phyloP scores from a whole-genome alignment of 2,888 invertebrate species.

The Eupithecia exiguata region DNA sequence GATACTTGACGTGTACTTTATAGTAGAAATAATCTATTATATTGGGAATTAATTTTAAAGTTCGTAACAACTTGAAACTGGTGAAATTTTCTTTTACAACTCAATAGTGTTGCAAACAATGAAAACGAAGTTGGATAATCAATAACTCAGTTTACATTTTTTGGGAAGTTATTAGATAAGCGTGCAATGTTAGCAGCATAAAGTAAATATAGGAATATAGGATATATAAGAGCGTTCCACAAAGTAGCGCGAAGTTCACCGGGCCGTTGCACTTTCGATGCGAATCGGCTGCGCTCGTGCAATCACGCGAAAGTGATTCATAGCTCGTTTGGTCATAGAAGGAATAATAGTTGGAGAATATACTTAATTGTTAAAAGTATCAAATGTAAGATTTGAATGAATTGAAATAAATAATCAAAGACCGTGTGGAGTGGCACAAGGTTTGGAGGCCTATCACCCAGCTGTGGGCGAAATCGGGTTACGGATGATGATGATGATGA shows the following conservation, averaged over 20 bases:
- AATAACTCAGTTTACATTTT: not conserved
- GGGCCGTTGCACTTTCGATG: slow-evolving; percentile 78
- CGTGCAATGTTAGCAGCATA: not conserved
- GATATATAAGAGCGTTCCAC: slow-evolving; percentile 65
- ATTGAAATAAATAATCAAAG: not conserved
- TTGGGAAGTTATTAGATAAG: not conserved
- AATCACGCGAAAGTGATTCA: slow-evolving; percentile 74
- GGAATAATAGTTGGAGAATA: slow-evolving; percentile 12
- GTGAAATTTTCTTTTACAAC: too few species aligned
- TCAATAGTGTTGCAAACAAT: too few species aligned
- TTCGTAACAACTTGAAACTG: too few species aligned
- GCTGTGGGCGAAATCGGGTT: too few species aligned
- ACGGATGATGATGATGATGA: too few species aligned
- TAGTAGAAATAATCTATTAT: too few species aligned
- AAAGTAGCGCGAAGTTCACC: slow-evolving; percentile 78
- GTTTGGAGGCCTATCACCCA: too few species aligned
- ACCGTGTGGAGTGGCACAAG: too few species aligned
- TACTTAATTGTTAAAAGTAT: not conserved
- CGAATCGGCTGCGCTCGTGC: slow-evolving; percentile 65
- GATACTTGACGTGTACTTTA: too few species aligned
- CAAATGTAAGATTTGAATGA: not conserved
- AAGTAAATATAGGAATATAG: slow-evolving; percentile 40
- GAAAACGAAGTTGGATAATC: not conserved
- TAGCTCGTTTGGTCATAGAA: slow-evolving; percentile 48
- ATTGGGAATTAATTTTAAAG: too few species aligned